phyloP scores from a whole-genome alignment of 2,888 invertebrate species.

The Schrankia costaestrigalis region DNA sequence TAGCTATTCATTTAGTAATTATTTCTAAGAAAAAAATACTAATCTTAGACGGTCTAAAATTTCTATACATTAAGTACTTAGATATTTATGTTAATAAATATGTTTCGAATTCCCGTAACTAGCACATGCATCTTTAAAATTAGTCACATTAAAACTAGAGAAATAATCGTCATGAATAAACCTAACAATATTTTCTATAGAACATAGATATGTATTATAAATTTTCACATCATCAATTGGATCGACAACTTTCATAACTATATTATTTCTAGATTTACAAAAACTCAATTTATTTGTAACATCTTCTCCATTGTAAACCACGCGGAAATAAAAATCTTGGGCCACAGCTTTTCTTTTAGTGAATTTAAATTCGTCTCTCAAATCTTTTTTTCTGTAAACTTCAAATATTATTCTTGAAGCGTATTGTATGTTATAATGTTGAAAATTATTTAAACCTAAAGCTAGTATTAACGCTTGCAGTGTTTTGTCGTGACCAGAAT shows the following conservation, averaged over 20 bases:
- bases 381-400: slow-evolving; percentile 85
- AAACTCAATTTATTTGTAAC: slow-evolving; percentile 90
- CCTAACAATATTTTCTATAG: slow-evolving; percentile 92
- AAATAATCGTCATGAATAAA: slow-evolving; percentile 95
- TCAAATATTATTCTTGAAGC: slow-evolving; percentile 94
- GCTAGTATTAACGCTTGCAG: slow-evolving; percentile 91
- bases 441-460: slow-evolving; percentile 84
- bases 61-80: slow-evolving; percentile 12
- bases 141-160: slow-evolving; percentile 89
- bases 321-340: slow-evolving; percentile 89
- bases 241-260: slow-evolving; percentile 68
- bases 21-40: no score
- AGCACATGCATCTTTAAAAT: slow-evolving; percentile 91
- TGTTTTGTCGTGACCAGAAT: slow-evolving; percentile 96
- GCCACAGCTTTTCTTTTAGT: slow-evolving; percentile 79
- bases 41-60: no score
- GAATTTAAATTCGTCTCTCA: slow-evolving; percentile 75
- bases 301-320: slow-evolving; percentile 92
- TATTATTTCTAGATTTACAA: slow-evolving; percentile 83
- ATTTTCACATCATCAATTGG: slow-evolving; percentile 55
- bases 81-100: slow-evolving; percentile 31
- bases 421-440: slow-evolving; percentile 88
- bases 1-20: no score
- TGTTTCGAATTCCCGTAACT: slow-evolving; percentile 56
- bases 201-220: slow-evolving; percentile 84